Base-by-base conservation (phyloP, 2,888 invertebrate species). In the Drosophila rubida region DNA sequence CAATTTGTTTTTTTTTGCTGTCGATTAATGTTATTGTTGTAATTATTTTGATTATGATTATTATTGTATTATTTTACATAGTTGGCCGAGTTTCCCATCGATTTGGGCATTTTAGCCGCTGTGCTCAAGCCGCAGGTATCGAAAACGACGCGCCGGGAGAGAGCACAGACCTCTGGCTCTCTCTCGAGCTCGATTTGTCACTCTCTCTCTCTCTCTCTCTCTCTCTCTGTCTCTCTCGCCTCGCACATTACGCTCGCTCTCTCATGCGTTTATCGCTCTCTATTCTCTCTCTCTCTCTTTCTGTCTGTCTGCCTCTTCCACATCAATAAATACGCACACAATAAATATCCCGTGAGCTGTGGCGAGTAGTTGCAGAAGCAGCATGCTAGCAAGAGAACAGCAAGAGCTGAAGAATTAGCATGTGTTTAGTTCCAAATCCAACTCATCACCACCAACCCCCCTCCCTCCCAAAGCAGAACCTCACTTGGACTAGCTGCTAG, bases 21-120 rank as follows among this genome's bases (percentile, higher is more conserved):
- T 48, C 37, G n/a, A 46, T 57, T 45, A 14, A 9, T 25, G 19
- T n/a, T 44, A 35, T 23, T 44, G 9, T 45, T 44, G n/a, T 25
- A 16, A 45, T 45, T 48, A 23, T 46, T 25, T 32, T 48, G 42
- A 37, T 27, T 27, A 30, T 61, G 59, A 50, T 50, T 46, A 46
- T 57, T 62, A 44, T 57, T 54, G 39, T 62, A 46, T 46, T 45
- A 35, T 60, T 69, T 69, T 76, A 54, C 72, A 71, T 73, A 93
- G 94, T 94, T 94, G 94, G 94, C 95, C 93, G 94, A 95, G 93
- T 94, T 95, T 93, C 95, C 95, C 92, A 94, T 94, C 92, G 94
- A 94, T 93, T 94, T 95, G 94, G 95, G 95, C 93, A 94, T 95
- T 93, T 95, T 95, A 93, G 94, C 95, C 94, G 95, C 94, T 93